Evolutionary conservation across 1,140 invertebrate genomes (phyloP).

Genomic region (Archivesica marissinica): DNA sequence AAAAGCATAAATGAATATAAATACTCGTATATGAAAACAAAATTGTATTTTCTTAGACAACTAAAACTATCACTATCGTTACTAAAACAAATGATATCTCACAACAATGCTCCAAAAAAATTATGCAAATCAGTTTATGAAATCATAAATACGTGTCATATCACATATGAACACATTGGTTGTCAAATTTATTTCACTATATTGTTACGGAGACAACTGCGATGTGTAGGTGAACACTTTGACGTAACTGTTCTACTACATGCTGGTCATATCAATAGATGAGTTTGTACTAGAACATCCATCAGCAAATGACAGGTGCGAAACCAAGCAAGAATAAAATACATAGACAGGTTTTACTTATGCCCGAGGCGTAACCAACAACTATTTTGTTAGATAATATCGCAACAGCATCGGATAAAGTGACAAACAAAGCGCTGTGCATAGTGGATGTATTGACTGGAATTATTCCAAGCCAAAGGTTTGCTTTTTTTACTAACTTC

Average conservation of each 20-base stretch:
- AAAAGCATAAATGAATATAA: too few relatives aligned
- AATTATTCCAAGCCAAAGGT: slow-evolving; percentile 39
- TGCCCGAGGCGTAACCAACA: background rate
- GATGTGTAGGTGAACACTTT: background rate
- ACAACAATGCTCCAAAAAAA: too few relatives aligned
- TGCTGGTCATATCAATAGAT: slow-evolving; percentile 18
- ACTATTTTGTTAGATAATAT: background rate
- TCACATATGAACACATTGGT: background rate
- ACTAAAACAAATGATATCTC: too few relatives aligned
- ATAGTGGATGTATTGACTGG: background rate
- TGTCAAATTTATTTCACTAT: background rate
- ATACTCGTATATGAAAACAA: too few relatives aligned
- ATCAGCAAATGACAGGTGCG: slow-evolving; percentile 4
- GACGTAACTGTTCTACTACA: slow-evolving; percentile 4
- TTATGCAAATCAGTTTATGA: too few relatives aligned
- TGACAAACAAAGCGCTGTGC: background rate
- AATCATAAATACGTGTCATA: too few relatives aligned
- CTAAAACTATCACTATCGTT: too few relatives aligned
- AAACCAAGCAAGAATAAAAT: background rate
- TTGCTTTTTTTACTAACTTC: too few relatives aligned
- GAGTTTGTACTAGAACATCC: slow-evolving; percentile 3
- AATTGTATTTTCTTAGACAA: too few relatives aligned
- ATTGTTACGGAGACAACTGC: background rate
- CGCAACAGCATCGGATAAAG: background rate
- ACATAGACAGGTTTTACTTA: slow-evolving; percentile 9